Base-by-base conservation (phyloP, 2,888 invertebrate species). In the Drosophila pseudotakahashii region DNA sequence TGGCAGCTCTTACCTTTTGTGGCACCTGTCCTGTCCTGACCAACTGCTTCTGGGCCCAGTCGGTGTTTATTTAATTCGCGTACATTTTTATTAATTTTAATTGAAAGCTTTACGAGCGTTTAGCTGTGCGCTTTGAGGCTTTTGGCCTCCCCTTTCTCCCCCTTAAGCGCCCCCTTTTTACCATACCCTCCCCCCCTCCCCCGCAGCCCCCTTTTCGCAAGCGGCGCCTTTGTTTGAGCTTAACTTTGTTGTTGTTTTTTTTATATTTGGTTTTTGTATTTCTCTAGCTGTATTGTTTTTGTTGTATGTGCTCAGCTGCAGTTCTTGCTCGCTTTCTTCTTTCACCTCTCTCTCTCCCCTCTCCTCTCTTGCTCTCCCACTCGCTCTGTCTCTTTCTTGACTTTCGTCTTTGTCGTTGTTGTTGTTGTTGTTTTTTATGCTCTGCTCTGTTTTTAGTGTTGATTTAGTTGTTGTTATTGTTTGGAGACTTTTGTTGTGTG, bases 81-180 rank as follows among this genome's bases (percentile, higher is more conserved):
- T 83, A 81, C 77, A 83, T 85, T 85, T 87, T 81, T 87, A 83
- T 83, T 83, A 87, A 87, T 87, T 87, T 87, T 87, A 83, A 83
- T 87, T 83, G 88, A 87, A 83, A 87, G 88, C 88, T 83, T 87
- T 83, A 85, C 82, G 85, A 77, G 73, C 72, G 67, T 68, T 75
- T 63, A 57, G 57, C 71, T 34, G 42, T 44, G 44, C 62, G 54
- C 63, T 64, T 52, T 68, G 58, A 67, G 53, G 63, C 39, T 62
- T 55, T 53, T 41, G 41, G 42, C 52, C 41, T 13, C 34, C 16
- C 10, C 16, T n/a, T 11, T 30, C 23, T 13, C 57, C 14, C 52
- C 10, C 7, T 2, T 16, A 19, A 19, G 19, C 19, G 19, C 19
- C 34, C 16, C 10, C 19, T 19, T 19, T 19, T 19, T 19, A 19